These are phyloP conservation scores for Boloria euphrosyne DNA, from an alignment of 2,888 invertebrate species.

Conservation along the genomic window DNA sequence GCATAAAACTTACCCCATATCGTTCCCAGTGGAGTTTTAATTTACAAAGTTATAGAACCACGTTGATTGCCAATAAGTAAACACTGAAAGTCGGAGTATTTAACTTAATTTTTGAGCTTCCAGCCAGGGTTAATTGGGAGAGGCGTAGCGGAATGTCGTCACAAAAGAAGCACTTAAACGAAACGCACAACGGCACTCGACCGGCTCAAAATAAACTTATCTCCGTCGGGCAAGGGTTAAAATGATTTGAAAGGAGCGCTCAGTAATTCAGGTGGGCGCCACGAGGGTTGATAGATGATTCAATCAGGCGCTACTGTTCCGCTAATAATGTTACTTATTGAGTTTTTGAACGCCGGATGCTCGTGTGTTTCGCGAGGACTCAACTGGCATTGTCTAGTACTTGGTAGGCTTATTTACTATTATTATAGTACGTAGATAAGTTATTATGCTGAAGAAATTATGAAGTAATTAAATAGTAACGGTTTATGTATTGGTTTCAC, in stretches of 20 bases:
- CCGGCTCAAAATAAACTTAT: constrained; percentile 82
- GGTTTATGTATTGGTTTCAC: no score
- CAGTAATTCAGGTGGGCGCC: constrained; percentile 71
- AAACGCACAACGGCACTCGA: constrained; percentile 68
- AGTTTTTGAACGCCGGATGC: constrained; percentile 62
- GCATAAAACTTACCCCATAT: constrained; percentile 50
- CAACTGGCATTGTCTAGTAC: not conserved
- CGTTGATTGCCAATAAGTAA: constrained; percentile 76
- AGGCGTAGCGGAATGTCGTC: constrained; percentile 73
- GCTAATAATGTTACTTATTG: constrained; percentile 72
- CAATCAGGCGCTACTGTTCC: constrained; percentile 71
- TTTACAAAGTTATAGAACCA: constrained; percentile 68
- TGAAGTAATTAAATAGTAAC: no score
- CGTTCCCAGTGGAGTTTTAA: constrained; percentile 59
- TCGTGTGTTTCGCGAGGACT: constrained; percentile 15
- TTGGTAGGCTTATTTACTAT: not conserved
- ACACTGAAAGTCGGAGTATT: constrained; percentile 74
- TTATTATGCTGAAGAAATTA: no score
- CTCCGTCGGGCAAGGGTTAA: constrained; percentile 79
- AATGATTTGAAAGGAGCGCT: constrained; percentile 69
- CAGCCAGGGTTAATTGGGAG: constrained; percentile 73
- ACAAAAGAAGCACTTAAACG: constrained; percentile 82
- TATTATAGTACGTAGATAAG: not conserved
- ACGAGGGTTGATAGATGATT: constrained; percentile 68
- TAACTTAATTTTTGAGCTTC: constrained; percentile 82